Evolutionary conservation across 2,797 vertebrate genomes (phyloP).

Genomic region (Champsocephalus esox): DNA sequence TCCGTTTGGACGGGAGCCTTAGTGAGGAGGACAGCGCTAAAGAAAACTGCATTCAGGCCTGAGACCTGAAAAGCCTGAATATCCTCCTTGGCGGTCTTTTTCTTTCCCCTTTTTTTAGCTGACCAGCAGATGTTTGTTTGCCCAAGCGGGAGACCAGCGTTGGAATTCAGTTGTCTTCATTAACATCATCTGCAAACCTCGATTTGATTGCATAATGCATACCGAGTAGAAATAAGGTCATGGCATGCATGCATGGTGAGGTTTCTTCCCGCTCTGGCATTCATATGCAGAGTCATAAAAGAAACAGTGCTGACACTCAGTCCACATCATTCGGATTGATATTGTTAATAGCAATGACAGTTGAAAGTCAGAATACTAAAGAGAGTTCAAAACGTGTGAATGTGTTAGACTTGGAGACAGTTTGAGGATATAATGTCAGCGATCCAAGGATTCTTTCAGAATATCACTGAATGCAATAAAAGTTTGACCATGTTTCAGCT

Average conservation of each 20-base stretch:
- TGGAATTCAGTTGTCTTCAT: conserved; percentile 62
- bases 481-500: conserved; percentile 1
- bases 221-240: conserved; percentile 61
- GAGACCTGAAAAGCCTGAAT: conserved; percentile 45
- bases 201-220: conserved; percentile 66
- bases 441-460: not conserved
- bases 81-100: conserved; percentile 20
- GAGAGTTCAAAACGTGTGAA: conserved; percentile 1
- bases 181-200: conserved; percentile 55
- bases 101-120: conserved; percentile 48
- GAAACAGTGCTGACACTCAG: conserved; percentile 3
- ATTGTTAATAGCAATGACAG: conserved; percentile 24
- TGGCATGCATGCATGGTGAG: conserved; percentile 32
- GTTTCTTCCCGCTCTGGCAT: conserved; percentile 19
- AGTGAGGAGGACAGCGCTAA: conserved; percentile 9
- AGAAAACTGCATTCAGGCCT: conserved; percentile 30
- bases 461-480: conserved; percentile 6
- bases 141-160: conserved; percentile 43
- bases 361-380: conserved; percentile 8
- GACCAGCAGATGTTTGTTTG: conserved; percentile 72
- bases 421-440: not conserved
- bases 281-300: conserved; percentile 27
- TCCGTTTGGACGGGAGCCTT: too few relatives aligned
- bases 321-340: conserved; percentile 29
- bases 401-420: conserved; percentile 6